A percentile compares a stretch with the other conserved stretches of the same genome.
Evolutionary conservation across 2,888 invertebrate species (phyloP).

Genomic region (Philereme transversata): DNA sequence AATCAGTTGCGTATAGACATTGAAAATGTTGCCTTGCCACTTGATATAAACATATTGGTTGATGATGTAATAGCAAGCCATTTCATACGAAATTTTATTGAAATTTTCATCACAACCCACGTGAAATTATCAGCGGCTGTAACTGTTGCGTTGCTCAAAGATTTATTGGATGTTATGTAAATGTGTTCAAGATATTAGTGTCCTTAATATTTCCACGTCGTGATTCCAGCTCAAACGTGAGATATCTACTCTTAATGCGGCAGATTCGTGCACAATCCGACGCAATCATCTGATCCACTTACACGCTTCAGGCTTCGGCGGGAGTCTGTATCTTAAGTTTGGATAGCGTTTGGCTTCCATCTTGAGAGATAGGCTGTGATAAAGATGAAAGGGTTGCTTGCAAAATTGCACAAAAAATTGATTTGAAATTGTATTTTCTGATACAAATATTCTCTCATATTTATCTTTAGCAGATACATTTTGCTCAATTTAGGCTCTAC

Average conservation of each 20-base stretch:
- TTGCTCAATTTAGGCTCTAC: too few species aligned
- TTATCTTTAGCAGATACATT: too few species aligned
- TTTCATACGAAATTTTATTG: neutral
- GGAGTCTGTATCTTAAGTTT: conserved; percentile 26
- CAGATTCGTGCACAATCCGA: conserved; percentile 58
- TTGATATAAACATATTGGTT: too few species aligned
- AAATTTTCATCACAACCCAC: conserved; percentile 43
- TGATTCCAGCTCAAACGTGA: conserved; percentile 73
- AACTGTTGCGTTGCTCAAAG: conserved; percentile 57
- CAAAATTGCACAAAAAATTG: neutral
- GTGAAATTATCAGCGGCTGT: conserved; percentile 75
- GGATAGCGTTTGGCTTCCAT: conserved; percentile 25
- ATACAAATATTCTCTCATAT: neutral
- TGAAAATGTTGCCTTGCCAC: too few species aligned
- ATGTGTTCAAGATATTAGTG: conserved; percentile 80
- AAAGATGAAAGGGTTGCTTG: neutral
- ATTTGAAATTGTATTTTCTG: neutral
- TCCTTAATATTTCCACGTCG: conserved; percentile 80
- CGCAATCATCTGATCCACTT: conserved; percentile 63
- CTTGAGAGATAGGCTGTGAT: conserved; percentile 8
- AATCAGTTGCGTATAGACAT: too few species aligned
- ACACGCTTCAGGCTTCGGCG: conserved; percentile 53
- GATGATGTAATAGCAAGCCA: neutral
- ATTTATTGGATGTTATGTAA: conserved; percentile 81
- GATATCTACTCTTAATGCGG: conserved; percentile 62